Conservation (phyloP, 1,140 invertebrate species). For the Periplaneta americana region DNA sequence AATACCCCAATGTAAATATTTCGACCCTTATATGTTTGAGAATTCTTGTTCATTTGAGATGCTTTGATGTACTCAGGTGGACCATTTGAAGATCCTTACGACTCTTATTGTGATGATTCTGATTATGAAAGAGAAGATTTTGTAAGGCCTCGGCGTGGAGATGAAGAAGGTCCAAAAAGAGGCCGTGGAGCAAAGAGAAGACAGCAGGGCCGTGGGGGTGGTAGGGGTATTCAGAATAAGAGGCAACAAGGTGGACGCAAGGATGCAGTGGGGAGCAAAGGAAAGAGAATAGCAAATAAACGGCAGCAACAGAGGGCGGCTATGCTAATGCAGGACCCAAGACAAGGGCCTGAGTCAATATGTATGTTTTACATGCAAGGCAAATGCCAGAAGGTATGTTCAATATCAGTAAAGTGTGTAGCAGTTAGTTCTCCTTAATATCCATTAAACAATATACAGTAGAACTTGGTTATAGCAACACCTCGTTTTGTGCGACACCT, state of each 20-base stretch:
- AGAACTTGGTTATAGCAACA: no score
- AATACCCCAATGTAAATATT: not conserved
- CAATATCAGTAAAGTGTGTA: no score
- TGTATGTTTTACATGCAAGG: conserved; percentile 84
- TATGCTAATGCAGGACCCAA: conserved; percentile 34
- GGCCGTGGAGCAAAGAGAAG: conserved; percentile 16
- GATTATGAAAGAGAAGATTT: conserved; percentile 1
- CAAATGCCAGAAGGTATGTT: conserved; percentile 67
- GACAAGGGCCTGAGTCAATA: conserved; percentile 58
- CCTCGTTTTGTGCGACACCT: no score
- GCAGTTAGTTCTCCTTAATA: not conserved
- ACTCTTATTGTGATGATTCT: conserved; percentile 25
- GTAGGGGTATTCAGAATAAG: conserved; percentile 25
- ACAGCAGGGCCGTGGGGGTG: conserved; percentile 29
- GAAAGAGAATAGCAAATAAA: conserved; percentile 20
- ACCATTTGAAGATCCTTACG: conserved; percentile 21
- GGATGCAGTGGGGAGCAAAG: conserved; percentile 7
- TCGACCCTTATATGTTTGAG: not conserved
- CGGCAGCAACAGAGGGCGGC: conserved; percentile 26
- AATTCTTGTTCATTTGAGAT: not conserved
- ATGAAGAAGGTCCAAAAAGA: conserved; percentile 5
- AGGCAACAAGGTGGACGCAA: conserved; percentile 22
- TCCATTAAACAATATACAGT: not conserved
- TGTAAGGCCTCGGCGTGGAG: not conserved
- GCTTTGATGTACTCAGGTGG: not conserved